Percentiles rank a stretch among this genome's conserved stretches.
phyloP scores from a whole-genome alignment of 2,888 invertebrate genomes.

The Cosmopolites sordidus region DNA sequence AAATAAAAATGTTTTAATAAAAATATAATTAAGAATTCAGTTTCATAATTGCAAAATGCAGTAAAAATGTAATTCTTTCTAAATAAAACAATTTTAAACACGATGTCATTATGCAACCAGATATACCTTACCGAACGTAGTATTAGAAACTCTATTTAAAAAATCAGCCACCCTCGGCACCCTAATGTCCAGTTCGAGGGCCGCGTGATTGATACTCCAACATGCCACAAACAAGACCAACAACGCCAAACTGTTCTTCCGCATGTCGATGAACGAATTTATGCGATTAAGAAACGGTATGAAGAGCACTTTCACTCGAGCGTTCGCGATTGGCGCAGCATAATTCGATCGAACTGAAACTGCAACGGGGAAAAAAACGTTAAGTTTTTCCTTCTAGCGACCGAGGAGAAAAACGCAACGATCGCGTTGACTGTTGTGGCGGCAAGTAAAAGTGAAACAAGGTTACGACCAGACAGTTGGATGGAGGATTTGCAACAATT shows the following conservation, averaged over 20 bases:
- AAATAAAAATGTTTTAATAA: too few species aligned
- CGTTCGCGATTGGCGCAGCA: not conserved
- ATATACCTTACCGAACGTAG: constrained; percentile 37
- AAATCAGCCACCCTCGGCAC: constrained; percentile 34
- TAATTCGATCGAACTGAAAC: not conserved
- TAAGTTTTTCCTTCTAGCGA: not conserved
- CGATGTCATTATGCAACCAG: too few species aligned
- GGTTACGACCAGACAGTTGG: not conserved
- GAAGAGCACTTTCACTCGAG: not conserved
- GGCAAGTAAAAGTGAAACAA: not conserved
- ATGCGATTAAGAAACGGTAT: not conserved
- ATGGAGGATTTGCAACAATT: constrained; percentile 1
- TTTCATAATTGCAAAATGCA: too few species aligned
- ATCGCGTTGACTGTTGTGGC: not conserved
- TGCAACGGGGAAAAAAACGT: not conserved
- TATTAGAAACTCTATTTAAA: constrained; percentile 38
- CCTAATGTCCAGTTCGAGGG: constrained; percentile 31
- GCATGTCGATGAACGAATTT: constrained; percentile 1
- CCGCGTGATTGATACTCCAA: constrained; percentile 24
- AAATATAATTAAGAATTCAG: too few species aligned
- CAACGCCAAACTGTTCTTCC: constrained; percentile 10
- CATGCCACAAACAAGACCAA: not conserved
- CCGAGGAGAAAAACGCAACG: not conserved
- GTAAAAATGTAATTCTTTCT: too few species aligned
- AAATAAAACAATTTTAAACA: too few species aligned